A percentile compares a stretch with the other conserved stretches of the same genome.
Conservation (phyloP, 2,113 vertebrate species). For the Tupaia tana region DNA sequence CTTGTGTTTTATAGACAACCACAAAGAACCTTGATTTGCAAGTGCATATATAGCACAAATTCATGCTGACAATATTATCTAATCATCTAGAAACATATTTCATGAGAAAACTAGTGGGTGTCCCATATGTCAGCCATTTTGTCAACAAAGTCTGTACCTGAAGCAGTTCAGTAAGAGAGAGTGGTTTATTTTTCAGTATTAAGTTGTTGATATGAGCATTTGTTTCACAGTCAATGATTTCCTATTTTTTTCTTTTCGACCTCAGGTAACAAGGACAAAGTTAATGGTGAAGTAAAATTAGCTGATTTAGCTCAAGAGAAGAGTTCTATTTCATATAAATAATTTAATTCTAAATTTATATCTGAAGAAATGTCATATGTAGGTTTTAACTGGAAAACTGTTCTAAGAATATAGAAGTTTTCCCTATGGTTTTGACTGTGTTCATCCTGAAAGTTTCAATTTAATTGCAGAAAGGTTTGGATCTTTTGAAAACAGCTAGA, state of each 20-base stretch:
- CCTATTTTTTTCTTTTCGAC: not conserved
- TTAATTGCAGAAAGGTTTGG: conserved; percentile 83
- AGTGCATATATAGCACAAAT: not conserved
- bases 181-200: conserved; percentile 74
- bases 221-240: conserved; percentile 67
- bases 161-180: conserved; percentile 68
- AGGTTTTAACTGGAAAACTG: conserved; percentile 74
- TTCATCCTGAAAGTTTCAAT: conserved; percentile 82
- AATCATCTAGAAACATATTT: conserved; percentile 23
- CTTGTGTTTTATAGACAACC: not conserved
- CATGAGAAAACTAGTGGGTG: conserved; percentile 43
- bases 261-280: conserved; percentile 65
- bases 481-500: conserved; percentile 85
- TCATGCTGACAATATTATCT: not conserved
- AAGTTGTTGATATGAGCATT: conserved; percentile 77
- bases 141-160: conserved; percentile 61
- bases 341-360: conserved; percentile 83
- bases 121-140: conserved; percentile 60
- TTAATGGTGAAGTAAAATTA: conserved; percentile 73
- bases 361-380: conserved; percentile 76
- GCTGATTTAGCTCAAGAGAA: conserved; percentile 74
- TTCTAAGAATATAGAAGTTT: conserved; percentile 70
- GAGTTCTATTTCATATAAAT: conserved; percentile 82
- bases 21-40: conserved; percentile 12
- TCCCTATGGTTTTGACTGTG: conserved; percentile 72